Evolutionary conservation across 2,888 invertebrate species (phyloP), one percentile per base, ranked within the genome.

Genomic region (Anaspis maculata): DNA sequence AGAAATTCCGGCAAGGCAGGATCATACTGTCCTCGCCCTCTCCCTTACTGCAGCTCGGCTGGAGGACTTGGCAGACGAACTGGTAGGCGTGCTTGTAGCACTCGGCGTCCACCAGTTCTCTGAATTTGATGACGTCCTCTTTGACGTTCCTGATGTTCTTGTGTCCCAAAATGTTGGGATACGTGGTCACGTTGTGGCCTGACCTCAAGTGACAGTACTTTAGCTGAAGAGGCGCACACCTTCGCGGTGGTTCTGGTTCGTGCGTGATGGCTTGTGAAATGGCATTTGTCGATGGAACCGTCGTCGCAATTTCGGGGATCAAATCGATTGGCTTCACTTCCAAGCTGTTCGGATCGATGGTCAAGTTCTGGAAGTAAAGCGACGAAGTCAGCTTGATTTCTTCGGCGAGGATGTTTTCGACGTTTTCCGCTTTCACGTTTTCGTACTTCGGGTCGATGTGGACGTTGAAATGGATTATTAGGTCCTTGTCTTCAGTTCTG

Each of bases 71-170:
- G 54, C 92, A 92, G 3, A 92, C 78, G 56, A 91, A 90, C 54
- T 92, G 89, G 66, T 86, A 87, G 1, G 91, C 88, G 48, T 86
- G 74, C 42, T 82, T 74, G 52, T 87, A 90, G 61, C 92, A 92
- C 64, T 91, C 90, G 1, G 87, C 87, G 59, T 91, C 91, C 4
- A 91, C 80, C n/a, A 91, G 67, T 59, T 85, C 88, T 39, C 86
- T 77, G 57, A 85, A 89, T 0, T 83, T 74, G 27, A 89, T 87
- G 12, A 90, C 74, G 59, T 90, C 83, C 23, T 78, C 74, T 44
- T 74, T 66, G 3, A 90, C 75, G 24, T 82, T 81, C 14, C 76
- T 73, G 4, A 68, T 54, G 13, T 55, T 65, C 27, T 65, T 62
- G 49, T 86, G 85, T 0, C 81, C 81, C 33, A 85, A 71, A 9